phyloP scores from a whole-genome alignment of 2,888 invertebrate genomes.

The Chrysolina americana region DNA sequence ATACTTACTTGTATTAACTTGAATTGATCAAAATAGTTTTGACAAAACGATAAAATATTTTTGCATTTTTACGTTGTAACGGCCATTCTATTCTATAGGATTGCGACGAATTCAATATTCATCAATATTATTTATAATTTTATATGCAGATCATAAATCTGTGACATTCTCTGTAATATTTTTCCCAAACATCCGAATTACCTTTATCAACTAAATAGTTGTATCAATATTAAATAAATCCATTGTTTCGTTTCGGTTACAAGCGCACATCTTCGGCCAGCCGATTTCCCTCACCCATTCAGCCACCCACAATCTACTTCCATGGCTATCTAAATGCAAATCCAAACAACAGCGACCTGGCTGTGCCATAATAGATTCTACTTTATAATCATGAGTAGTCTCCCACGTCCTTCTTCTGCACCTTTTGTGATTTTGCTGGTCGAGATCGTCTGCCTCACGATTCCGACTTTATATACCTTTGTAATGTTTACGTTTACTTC shows the following conservation, averaged over 20 bases:
- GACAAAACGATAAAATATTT: too few species aligned
- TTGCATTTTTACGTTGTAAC: too few species aligned
- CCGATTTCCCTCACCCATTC: not conserved
- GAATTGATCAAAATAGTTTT: too few species aligned
- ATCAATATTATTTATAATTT: too few species aligned
- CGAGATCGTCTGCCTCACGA: constrained; percentile 44
- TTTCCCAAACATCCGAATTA: too few species aligned
- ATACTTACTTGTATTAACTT: too few species aligned
- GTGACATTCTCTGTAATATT: too few species aligned
- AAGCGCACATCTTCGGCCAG: not conserved
- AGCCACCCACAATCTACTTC: constrained; percentile 17
- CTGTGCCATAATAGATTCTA: constrained; percentile 17
- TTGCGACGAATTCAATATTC: too few species aligned
- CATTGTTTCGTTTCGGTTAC: not conserved
- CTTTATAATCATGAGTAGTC: constrained; percentile 22
- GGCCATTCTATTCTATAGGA: too few species aligned
- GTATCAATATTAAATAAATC: not conserved
- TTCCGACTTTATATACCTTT: constrained; percentile 6
- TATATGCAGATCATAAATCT: too few species aligned
- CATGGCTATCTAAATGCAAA: constrained; percentile 20
- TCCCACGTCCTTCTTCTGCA: constrained; percentile 22
- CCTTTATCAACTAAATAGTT: not conserved
- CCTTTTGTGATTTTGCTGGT: constrained; percentile 34
- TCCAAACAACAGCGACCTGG: constrained; percentile 9
- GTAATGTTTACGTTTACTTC: not conserved